A percentile compares a stretch with the other conserved stretches of the same genome.
These are phyloP conservation scores for Hyaena hyaena DNA, from an alignment of 2,113 vertebrate species.

Conservation along the genomic window DNA sequence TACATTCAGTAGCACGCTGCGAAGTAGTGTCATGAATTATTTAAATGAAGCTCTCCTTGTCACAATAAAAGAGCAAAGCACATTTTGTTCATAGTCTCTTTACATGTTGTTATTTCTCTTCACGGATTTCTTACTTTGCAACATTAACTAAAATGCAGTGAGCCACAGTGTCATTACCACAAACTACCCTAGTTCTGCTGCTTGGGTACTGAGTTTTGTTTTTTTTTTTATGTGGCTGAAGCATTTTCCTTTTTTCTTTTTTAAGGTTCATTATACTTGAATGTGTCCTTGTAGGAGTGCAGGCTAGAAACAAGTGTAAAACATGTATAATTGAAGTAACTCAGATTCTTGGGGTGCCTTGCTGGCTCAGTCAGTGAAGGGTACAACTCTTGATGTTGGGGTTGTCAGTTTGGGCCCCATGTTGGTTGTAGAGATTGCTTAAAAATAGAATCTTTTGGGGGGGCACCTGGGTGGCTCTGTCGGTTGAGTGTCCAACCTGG, in stretches of 20 bases:
- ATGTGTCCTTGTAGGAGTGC: constrained; percentile 10
- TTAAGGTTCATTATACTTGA: constrained; percentile 42
- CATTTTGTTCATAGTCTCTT: constrained; percentile 70
- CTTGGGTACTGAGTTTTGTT: not conserved
- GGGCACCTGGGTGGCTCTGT: too few relatives aligned
- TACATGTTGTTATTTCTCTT: constrained; percentile 56
- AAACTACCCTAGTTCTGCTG: constrained; percentile 8
- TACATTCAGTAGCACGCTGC: constrained; percentile 35
- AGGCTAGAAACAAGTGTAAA: constrained; percentile 36
- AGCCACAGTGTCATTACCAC: constrained; percentile 9
- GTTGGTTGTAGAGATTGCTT: not conserved
- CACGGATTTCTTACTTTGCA: constrained; percentile 47
- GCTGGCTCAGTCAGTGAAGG: not conserved
- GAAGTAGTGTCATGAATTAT: constrained; percentile 72
- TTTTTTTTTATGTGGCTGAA: not conserved
- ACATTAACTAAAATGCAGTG: constrained; percentile 52
- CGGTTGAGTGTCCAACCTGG: too few relatives aligned
- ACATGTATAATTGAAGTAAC: not conserved
- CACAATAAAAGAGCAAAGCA: constrained; percentile 66
- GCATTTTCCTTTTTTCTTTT: constrained; percentile 59
- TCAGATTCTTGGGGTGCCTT: not conserved
- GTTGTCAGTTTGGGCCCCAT: not conserved
- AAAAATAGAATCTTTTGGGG: not conserved
- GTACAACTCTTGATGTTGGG: not conserved
- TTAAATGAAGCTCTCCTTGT: constrained; percentile 71